These are phyloP conservation scores for Lasioglossum figueresi DNA, from an alignment of 2,888 invertebrate genomes.

Conservation along the genomic window DNA sequence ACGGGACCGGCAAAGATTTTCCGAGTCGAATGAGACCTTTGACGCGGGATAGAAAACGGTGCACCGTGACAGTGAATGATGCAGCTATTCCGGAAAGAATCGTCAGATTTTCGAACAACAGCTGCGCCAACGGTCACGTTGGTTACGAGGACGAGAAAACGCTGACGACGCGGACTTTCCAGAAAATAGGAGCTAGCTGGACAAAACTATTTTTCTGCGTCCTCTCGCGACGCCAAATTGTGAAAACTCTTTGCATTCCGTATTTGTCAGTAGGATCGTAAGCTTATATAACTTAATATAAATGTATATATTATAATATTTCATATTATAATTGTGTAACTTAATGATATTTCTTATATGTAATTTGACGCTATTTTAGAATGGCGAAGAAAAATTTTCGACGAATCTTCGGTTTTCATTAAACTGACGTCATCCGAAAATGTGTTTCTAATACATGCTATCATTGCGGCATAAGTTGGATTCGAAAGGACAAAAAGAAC, in stretches of 20 bases:
- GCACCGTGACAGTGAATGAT: background rate
- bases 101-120: conserved; percentile 2
- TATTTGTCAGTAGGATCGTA: too few relatives aligned
- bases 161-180: background rate
- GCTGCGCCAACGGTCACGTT: background rate
- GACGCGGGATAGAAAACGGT: background rate
- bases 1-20: background rate
- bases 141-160: background rate
- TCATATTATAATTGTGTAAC: too few relatives aligned
- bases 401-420: too few relatives aligned
- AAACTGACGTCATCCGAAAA: background rate
- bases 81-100: background rate
- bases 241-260: background rate
- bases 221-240: background rate
- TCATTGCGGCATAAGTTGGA: too few relatives aligned
- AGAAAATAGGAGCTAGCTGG: background rate
- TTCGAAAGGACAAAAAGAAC: background rate
- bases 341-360: too few relatives aligned
- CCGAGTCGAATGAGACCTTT: background rate
- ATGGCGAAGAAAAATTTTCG: too few relatives aligned
- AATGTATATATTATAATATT: too few relatives aligned
- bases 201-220: background rate
- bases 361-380: background rate
- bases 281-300: too few relatives aligned
- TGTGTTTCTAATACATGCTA: background rate